phyloP scores from a whole-genome alignment of 1,140 invertebrate genomes.

The Scaptodrosophila lebanonensis region DNA sequence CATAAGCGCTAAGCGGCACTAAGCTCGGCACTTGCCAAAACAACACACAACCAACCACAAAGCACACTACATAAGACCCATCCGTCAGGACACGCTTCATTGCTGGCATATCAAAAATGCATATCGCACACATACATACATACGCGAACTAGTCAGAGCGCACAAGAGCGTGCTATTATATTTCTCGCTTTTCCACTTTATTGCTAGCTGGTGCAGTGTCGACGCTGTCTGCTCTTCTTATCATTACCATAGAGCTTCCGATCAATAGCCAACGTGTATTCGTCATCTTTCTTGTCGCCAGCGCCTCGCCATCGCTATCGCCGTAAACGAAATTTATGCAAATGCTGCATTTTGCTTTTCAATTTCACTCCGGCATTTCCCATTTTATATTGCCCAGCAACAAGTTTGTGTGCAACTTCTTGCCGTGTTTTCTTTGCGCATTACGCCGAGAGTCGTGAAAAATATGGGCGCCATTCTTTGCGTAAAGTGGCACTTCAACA shows the following conservation, averaged over 20 bases:
- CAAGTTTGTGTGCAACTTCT: constrained; percentile 55
- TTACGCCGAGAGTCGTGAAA: constrained; percentile 55
- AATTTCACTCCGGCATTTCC: constrained; percentile 31
- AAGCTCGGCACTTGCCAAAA: constrained; percentile 6
- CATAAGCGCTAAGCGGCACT: not conserved
- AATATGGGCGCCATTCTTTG: constrained; percentile 65
- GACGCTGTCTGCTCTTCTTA: constrained; percentile 18
- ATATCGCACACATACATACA: not conserved
- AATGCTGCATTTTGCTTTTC: constrained; percentile 65
- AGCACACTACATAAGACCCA: no score
- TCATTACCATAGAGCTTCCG: constrained; percentile 57
- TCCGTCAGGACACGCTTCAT: no score
- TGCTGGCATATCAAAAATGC: constrained; percentile 27
- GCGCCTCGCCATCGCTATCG: constrained; percentile 12
- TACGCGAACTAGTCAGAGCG: not conserved
- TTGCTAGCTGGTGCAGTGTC: not conserved
- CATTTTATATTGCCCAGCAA: constrained; percentile 20
- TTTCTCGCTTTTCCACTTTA: constrained; percentile 3
- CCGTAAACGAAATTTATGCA: constrained; percentile 57
- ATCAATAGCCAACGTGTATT: constrained; percentile 50
- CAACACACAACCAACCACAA: not conserved
- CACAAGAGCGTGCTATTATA: constrained; percentile 49
- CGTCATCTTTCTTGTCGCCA: no score
- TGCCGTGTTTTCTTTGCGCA: constrained; percentile 55
- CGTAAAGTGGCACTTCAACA: constrained; percentile 43